Base-by-base conservation (phyloP, 2,113 vertebrate species). In the Saimiri boliviensis region DNA sequence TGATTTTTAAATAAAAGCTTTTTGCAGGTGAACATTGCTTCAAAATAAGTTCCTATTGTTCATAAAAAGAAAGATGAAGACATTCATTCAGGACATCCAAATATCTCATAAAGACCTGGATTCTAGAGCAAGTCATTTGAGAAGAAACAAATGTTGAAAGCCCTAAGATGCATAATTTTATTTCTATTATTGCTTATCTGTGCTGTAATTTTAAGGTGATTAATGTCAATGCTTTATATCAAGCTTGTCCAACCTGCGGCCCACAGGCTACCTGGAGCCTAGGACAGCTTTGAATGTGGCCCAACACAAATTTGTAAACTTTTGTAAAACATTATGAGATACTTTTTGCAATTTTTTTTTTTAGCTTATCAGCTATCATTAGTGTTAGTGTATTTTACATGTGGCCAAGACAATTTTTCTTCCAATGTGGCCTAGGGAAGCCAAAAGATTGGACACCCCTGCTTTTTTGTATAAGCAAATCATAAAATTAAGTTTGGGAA, bases 41-140 rank as follows among this genome's bases (percentile, higher is more conserved):
- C 60, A 32, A 63, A 5, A 8, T 79, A 92, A 80, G 7, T 85
- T 94, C 30, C 54, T 70, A 84, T 63, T 91, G 32, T 19, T 58
- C 42, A 92, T 47, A 54, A 83, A 95, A 86, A 89, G 60, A 94
- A 84, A 95, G 12, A 85, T 82, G 74, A 80, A 80, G 6, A 21
- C 54, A 42, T 49, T 87, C 40, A 83, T 90, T 88, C 32, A 68
- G 45, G 77, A 76, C 32, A 91, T 27, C 11, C 10, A 85, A 58
- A 49, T 93, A n/a, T 37, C 54, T 93, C 91, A 6, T 80, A 85
- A 91, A 74, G 82, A 58, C 1, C 30, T 63, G n/a, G 6, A 35
- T 63, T 81, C 49, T 82, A 35, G 37, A 85, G 35, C 6, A 66
- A 96, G 76, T 63, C 60, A 85, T 81, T 45, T 86, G 20, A 11